Conservation (phyloP, 2,113 vertebrate genomes). For the Cololabis saira region DNA sequence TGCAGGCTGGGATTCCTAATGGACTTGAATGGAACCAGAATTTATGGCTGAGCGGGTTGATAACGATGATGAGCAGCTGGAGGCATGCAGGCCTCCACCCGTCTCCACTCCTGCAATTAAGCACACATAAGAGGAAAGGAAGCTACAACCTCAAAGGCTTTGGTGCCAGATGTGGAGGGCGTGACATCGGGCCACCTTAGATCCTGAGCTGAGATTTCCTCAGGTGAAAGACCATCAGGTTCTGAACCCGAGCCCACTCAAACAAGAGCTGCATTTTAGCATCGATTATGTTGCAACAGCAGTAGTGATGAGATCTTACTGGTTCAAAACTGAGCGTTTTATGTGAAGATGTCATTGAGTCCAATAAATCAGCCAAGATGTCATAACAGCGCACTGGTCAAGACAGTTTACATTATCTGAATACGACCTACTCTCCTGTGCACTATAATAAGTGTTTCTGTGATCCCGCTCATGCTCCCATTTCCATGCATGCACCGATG, state of each 20-base stretch:
- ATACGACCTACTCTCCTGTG: neutral
- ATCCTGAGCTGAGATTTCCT: neutral
- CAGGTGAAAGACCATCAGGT: too few relatives aligned
- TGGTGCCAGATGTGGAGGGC: neutral
- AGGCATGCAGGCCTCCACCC: neutral
- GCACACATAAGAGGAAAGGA: neutral
- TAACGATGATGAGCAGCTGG: neutral
- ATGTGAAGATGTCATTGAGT: too few relatives aligned
- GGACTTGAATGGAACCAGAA: neutral
- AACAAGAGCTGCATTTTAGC: too few relatives aligned
- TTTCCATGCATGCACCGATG: constrained; percentile 26
- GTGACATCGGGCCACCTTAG: neutral
- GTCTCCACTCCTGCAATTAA: neutral
- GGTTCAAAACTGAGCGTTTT: too few relatives aligned
- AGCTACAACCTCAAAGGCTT: neutral
- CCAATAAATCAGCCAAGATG: too few relatives aligned
- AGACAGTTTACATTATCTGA: neutral
- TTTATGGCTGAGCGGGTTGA: neutral
- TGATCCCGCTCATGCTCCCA: neutral
- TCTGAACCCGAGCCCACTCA: too few relatives aligned
- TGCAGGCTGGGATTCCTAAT: neutral
- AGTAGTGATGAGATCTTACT: too few relatives aligned
- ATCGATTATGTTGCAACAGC: too few relatives aligned
- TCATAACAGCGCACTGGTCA: neutral
- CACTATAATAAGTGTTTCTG: neutral